These are phyloP conservation scores for Danio choprae DNA, from an alignment of 2,797 vertebrate genomes.

Conservation along the genomic window DNA sequence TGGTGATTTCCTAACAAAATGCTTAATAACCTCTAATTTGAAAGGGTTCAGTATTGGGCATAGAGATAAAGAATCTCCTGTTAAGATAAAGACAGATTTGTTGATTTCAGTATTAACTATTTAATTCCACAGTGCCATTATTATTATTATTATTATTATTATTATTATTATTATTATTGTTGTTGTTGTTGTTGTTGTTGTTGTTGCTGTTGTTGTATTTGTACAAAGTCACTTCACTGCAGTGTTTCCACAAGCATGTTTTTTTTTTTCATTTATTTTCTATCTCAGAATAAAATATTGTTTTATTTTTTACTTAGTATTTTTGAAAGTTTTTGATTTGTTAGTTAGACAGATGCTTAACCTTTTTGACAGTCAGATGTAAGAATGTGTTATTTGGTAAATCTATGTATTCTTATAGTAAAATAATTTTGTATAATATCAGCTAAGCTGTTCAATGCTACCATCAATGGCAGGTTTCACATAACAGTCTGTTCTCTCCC, in stretches of 20 bases:
- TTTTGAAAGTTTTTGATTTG: neutral
- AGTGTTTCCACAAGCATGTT: neutral
- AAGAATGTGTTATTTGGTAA: neutral
- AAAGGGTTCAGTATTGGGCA: too few relatives aligned
- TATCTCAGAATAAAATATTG: neutral
- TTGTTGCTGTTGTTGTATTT: too few relatives aligned
- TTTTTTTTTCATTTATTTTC: too few relatives aligned
- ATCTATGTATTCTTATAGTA: neutral
- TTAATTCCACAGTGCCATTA: neutral
- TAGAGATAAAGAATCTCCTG: too few relatives aligned
- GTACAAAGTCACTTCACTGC: neutral
- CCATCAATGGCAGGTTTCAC: neutral
- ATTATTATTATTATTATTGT: too few relatives aligned
- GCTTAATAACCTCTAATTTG: too few relatives aligned
- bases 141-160: neutral
- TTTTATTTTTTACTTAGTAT: neutral
- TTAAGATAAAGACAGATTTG: neutral
- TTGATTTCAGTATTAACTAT: neutral
- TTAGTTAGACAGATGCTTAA: too few relatives aligned
- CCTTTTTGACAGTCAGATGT: neutral
- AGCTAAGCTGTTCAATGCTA: neutral
- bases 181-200: too few relatives aligned
- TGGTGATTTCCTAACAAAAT: too few relatives aligned
- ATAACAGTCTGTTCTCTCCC: neutral
- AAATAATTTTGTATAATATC: neutral